These are phyloP conservation scores for Stercorarius parasiticus DNA, from an alignment of 2,113 vertebrate genomes.

Conservation along the genomic window DNA sequence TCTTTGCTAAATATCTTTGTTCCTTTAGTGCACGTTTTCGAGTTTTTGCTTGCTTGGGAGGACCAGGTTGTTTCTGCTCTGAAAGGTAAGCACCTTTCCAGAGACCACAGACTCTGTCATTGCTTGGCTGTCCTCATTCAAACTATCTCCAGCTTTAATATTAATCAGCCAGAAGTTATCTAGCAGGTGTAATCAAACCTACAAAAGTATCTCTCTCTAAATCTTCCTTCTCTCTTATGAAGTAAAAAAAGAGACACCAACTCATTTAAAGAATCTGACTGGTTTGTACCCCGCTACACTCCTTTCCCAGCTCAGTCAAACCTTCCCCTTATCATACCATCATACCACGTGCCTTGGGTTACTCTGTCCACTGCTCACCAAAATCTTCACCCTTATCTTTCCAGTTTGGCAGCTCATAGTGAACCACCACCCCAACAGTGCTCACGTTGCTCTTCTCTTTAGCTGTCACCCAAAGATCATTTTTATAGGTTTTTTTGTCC, in stretches of 20 bases:
- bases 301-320: not conserved
- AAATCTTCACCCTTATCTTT: not conserved
- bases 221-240: not conserved
- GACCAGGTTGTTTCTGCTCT: not conserved
- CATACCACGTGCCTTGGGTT: fast-evolving
- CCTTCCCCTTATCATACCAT: not conserved
- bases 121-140: not conserved
- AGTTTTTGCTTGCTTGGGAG: not conserved
- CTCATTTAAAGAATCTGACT: not conserved
- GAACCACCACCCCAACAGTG: not conserved
- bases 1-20: not conserved
- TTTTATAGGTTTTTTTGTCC: not conserved
- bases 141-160: not conserved
- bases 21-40: not conserved
- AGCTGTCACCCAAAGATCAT: not conserved
- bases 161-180: not conserved
- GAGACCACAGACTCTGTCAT: not conserved
- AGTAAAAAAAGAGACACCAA: not conserved
- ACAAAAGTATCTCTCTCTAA: not conserved
- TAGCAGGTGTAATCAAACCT: not conserved
- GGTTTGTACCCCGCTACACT: not conserved
- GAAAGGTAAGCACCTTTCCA: not conserved
- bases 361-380: not conserved
- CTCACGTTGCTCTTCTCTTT: not conserved
- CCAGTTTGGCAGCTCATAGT: not conserved